Evolutionary conservation across 2,797 vertebrate species (phyloP).

Genomic region (Enteromius radiatus): DNA sequence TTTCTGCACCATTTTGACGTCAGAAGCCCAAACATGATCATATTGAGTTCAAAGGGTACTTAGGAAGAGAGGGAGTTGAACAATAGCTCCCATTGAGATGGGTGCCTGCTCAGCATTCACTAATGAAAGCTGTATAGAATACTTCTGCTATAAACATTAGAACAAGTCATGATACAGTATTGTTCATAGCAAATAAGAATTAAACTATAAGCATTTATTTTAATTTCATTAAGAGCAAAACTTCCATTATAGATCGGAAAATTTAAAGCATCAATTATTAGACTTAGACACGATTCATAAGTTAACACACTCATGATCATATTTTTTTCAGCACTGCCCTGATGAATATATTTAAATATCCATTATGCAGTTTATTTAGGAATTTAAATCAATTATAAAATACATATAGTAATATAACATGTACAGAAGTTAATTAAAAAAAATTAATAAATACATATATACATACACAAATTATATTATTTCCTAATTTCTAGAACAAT

Average conservation of each 20-base stretch:
- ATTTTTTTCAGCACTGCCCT: neutral
- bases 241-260: neutral
- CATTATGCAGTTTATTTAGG: neutral
- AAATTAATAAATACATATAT: neutral
- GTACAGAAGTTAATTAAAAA: neutral
- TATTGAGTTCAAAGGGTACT: slow-evolving; percentile 21
- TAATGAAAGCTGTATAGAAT: neutral
- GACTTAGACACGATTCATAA: neutral
- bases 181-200: neutral
- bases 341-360: neutral
- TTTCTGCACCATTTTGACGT: neutral
- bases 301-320: neutral
- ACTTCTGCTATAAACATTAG: neutral
- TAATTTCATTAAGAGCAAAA: neutral
- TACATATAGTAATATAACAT: neutral
- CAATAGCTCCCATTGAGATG: slow-evolving; percentile 46
- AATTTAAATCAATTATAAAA: neutral
- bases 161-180: neutral
- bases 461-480: neutral
- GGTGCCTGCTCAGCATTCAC: slow-evolving; percentile 48
- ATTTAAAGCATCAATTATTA: neutral
- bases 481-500: neutral
- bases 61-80: slow-evolving; percentile 31
- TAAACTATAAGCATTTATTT: neutral
- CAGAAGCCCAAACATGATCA: slow-evolving; percentile 2